phyloP scores from a whole-genome alignment of 2,888 invertebrate species.

The Tenodera sinensis region DNA sequence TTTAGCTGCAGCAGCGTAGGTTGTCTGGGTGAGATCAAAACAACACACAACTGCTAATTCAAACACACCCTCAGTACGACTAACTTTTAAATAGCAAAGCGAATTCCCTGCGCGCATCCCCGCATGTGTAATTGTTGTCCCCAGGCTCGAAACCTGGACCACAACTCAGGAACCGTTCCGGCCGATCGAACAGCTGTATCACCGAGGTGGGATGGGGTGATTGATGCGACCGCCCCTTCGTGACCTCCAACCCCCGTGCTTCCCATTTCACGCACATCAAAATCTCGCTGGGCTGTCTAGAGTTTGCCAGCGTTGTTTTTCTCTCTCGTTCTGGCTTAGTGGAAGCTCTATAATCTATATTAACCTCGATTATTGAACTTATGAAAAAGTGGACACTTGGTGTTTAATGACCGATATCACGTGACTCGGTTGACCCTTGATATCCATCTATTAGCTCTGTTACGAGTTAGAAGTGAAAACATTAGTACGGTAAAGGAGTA shows the following conservation, averaged over 20 bases:
- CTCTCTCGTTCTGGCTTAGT: neutral
- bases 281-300: neutral
- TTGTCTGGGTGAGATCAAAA: neutral
- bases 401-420: neutral
- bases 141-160: neutral
- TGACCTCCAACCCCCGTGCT: neutral
- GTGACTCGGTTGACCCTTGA: neutral
- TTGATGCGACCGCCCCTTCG: neutral
- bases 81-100: neutral
- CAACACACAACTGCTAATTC: neutral
- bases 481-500: too few species aligned
- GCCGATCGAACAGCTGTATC: neutral
- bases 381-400: neutral
- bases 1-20: too few species aligned
- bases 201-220: neutral
- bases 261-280: neutral
- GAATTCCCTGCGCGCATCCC: neutral
- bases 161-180: neutral
- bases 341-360: neutral
- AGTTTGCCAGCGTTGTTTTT: neutral
- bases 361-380: neutral
- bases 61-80: neutral
- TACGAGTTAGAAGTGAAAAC: too few species aligned
- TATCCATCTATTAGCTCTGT: neutral
- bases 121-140: neutral